These are phyloP conservation scores for Anabacerthia variegaticeps DNA, from an alignment of 2,797 vertebrate species.

Conservation along the genomic window DNA sequence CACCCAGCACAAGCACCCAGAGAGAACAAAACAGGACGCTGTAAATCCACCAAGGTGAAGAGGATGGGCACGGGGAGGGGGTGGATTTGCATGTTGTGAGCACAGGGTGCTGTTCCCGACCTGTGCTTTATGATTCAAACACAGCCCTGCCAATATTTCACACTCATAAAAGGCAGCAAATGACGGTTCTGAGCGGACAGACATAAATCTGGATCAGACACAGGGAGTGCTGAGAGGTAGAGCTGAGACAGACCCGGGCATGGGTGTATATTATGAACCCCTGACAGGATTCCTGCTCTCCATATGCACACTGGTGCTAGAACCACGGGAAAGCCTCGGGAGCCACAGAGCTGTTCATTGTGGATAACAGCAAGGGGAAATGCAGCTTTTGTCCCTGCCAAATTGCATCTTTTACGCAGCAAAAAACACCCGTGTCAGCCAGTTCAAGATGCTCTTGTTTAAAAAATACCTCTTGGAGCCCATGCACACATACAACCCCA, in stretches of 20 bases:
- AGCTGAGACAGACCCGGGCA: background rate
- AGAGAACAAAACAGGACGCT: background rate
- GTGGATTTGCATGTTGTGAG: background rate
- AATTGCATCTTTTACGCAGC: conserved; percentile 1
- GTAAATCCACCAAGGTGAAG: background rate
- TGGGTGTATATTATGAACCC: background rate
- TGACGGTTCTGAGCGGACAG: background rate
- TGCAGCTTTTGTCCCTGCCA: background rate
- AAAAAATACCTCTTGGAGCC: background rate
- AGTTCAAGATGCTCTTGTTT: background rate
- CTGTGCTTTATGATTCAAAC: background rate
- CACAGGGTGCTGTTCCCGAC: background rate
- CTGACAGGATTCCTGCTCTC: background rate
- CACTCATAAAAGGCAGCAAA: background rate
- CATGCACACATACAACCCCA: background rate
- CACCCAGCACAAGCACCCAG: background rate
- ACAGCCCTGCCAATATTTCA: background rate
- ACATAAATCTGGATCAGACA: conserved; percentile 14
- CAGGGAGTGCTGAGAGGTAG: background rate
- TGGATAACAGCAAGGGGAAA: background rate
- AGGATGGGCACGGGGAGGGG: background rate
- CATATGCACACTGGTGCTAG: background rate
- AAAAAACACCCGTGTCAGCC: background rate
- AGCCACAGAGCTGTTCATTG: background rate
- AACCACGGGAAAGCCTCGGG: background rate